These are phyloP conservation scores for Corythornis vintsioides DNA, from an alignment of 2,113 vertebrate species.

Conservation along the genomic window DNA sequence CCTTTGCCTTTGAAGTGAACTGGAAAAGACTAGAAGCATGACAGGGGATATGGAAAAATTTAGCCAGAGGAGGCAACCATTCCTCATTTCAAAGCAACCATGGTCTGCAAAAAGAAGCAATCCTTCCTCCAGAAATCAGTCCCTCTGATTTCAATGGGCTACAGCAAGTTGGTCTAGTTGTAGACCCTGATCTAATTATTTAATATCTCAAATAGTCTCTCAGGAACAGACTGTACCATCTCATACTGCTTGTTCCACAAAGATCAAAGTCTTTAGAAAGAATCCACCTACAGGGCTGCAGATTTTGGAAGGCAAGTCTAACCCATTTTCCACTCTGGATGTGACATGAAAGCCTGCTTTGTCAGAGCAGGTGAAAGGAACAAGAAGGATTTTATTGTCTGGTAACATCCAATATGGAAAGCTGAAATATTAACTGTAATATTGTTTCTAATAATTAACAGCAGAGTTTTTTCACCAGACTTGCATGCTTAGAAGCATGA, in stretches of 20 bases:
- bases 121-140: not conserved
- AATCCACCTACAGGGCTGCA: not conserved
- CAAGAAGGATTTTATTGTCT: constrained; percentile 7
- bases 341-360: not conserved
- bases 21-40: not conserved
- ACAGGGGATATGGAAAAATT: not conserved
- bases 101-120: not conserved
- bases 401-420: not conserved
- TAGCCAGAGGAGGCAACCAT: not conserved
- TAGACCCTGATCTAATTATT: not conserved
- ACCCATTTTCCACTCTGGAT: not conserved
- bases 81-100: not conserved
- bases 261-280: constrained; percentile 43
- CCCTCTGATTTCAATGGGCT: not conserved
- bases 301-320: constrained; percentile 26
- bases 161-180: not conserved
- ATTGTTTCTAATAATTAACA: constrained; percentile 6
- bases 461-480: not conserved
- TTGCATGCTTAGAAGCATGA: not conserved
- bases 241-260: not conserved
- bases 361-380: constrained; percentile 15
- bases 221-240: not conserved
- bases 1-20: not conserved
- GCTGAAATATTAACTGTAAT: not conserved
- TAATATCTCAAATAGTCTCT: not conserved